Conservation (phyloP, 2,888 invertebrate species). For the Tiliacea aurago region DNA sequence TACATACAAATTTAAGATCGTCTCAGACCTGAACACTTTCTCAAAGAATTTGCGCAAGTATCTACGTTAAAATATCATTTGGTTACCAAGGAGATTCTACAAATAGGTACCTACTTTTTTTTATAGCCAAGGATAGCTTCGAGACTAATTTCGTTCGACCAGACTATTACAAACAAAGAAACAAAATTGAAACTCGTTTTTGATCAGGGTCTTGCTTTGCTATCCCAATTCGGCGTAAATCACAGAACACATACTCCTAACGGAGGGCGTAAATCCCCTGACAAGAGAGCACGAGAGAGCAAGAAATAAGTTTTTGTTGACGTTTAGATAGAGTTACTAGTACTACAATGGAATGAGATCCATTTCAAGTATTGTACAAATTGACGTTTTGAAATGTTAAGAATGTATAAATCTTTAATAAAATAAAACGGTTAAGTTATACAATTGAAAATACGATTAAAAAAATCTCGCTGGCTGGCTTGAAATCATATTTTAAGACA, state of each 20-base stretch:
- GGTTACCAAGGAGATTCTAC: slow-evolving; percentile 27
- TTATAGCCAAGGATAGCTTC: not conserved
- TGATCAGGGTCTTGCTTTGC: not conserved
- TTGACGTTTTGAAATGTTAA: not conserved
- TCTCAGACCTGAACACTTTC: not conserved
- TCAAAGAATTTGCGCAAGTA: not conserved
- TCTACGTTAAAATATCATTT: not conserved
- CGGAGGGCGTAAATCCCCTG: slow-evolving; percentile 34
- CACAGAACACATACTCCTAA: no score
- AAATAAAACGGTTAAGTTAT: no score
- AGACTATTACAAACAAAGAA: not conserved
- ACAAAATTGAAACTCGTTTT: not conserved
- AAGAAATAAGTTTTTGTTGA: slow-evolving; percentile 17
- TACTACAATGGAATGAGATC: slow-evolving; percentile 4
- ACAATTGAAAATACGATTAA: no score
- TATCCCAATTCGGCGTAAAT: slow-evolving; percentile 13
- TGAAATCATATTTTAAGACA: not conserved
- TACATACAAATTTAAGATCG: not conserved
- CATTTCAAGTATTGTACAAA: not conserved
- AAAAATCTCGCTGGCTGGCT: not conserved
- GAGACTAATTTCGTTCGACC: not conserved
- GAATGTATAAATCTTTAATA: not conserved
- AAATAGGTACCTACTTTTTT: not conserved
- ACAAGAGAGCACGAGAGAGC: not conserved
- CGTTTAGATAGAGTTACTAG: not conserved